Evolutionary conservation across 2,888 invertebrate species (phyloP).

Genomic region (Patella caerulea): DNA sequence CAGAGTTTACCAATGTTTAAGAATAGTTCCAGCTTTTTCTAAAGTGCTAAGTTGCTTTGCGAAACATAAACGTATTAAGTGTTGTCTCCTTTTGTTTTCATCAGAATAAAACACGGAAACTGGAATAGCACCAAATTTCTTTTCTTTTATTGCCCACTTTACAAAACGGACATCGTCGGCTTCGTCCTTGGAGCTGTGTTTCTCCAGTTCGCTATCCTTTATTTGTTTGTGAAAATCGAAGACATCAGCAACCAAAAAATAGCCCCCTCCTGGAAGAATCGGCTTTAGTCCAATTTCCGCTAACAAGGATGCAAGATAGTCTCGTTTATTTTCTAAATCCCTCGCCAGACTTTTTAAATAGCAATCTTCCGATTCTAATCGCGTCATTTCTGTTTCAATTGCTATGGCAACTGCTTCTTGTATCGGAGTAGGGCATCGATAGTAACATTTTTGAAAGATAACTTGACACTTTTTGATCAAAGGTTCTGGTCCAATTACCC

Average conservation of each 20-base stretch:
- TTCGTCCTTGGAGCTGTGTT: conserved; percentile 48
- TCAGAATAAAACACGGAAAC: conserved; percentile 91
- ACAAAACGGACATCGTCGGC: conserved; percentile 88
- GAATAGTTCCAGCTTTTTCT: conserved; percentile 65
- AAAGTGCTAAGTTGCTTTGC: conserved; percentile 79
- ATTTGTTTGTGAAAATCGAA: conserved; percentile 66
- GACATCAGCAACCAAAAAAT: conserved; percentile 96
- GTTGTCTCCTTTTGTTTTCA: conserved; percentile 83
- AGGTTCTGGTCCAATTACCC: conserved; percentile 91
- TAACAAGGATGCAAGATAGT: conserved; percentile 51
- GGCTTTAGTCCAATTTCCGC: conserved; percentile 88
- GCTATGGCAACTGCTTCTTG: conserved; percentile 68
- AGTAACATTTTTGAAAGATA: conserved; percentile 93
- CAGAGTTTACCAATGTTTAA: conserved; percentile 53
- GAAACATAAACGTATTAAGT: conserved; percentile 92
- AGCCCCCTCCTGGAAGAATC: conserved; percentile 94
- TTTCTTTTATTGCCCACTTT: conserved; percentile 93
- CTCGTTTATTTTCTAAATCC: conserved; percentile 76
- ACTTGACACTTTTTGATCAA: conserved; percentile 84
- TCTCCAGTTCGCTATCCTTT: conserved; percentile 74
- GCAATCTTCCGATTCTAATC: conserved; percentile 78
- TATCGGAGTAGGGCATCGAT: conserved; percentile 88
- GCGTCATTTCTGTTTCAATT: conserved; percentile 31
- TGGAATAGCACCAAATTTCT: conserved; percentile 92
- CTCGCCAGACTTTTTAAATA: conserved; percentile 85